Evolutionary conservation across 2,888 invertebrate species (phyloP).

Genomic region (Linyphia triangularis): DNA sequence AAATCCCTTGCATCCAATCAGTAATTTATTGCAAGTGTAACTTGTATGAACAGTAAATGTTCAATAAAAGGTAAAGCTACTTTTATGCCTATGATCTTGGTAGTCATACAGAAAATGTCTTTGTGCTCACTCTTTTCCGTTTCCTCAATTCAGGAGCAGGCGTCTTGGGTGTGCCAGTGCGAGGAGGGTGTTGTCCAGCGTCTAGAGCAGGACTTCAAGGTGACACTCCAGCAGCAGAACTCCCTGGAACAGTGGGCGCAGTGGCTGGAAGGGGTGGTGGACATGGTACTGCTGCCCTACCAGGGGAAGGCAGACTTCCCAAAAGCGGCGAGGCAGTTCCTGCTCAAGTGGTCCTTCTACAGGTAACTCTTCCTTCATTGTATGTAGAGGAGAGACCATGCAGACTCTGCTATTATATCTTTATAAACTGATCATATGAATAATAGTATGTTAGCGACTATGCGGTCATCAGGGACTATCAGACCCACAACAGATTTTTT

Average conservation of each 20-base stretch:
- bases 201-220: constrained; percentile 93
- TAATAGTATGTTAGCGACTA: too few relatives aligned
- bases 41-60: too few relatives aligned
- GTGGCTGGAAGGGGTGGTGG: constrained; percentile 97
- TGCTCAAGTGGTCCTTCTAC: constrained; percentile 99
- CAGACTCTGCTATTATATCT: too few relatives aligned
- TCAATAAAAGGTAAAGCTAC: too few relatives aligned
- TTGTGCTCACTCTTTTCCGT: too few relatives aligned
- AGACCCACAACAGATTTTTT: too few relatives aligned
- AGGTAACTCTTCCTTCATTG: too few relatives aligned
- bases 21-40: too few relatives aligned
- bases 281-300: constrained; percentile 92
- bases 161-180: constrained; percentile 98
- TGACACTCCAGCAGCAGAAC: constrained; percentile 88
- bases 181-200: constrained; percentile 90
- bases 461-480: too few relatives aligned
- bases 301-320: constrained; percentile 88
- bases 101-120: neutral
- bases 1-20: too few relatives aligned
- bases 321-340: constrained; percentile 92
- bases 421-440: too few relatives aligned
- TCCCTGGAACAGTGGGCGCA: constrained; percentile 97
- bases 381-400: too few relatives aligned
- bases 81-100: neutral
- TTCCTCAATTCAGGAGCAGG: constrained; percentile 83